phyloP scores from a whole-genome alignment of 2,113 vertebrate genomes.

The Poeciliopsis prolifica region DNA sequence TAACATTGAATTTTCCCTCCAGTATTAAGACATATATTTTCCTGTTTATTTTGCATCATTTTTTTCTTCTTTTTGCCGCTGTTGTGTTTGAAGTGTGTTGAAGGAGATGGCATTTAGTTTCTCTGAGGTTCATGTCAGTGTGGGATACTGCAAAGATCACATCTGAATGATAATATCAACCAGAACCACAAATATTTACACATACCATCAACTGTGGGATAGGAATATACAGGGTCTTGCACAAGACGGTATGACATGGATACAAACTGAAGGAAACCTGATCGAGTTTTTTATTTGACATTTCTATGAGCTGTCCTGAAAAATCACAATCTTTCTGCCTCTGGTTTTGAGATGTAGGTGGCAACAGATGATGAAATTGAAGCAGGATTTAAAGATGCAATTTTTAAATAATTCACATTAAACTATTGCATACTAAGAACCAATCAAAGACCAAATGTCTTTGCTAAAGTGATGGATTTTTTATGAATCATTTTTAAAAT shows the following conservation, averaged over 20 bases:
- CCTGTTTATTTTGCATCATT: too few relatives aligned
- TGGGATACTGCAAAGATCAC: background rate
- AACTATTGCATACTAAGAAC: background rate
- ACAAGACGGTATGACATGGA: background rate
- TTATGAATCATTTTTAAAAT: background rate
- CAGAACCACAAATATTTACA: constrained; percentile 26
- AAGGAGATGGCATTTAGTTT: background rate
- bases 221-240: background rate
- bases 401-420: background rate
- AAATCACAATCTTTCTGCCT: background rate
- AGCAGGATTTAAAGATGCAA: background rate
- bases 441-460: background rate
- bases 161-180: constrained; percentile 7
- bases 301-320: background rate
- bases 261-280: constrained; percentile 1
- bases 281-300: background rate
- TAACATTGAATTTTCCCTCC: too few relatives aligned
- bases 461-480: too few relatives aligned
- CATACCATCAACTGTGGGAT: constrained; percentile 5
- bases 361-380: constrained; percentile 5
- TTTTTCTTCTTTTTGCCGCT: too few relatives aligned
- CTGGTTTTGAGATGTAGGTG: background rate
- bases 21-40: too few relatives aligned
- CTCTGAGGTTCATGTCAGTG: background rate
- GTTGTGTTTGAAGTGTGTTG: background rate